These are phyloP conservation scores for Cephus spinipes DNA, from an alignment of 2,888 invertebrate species.

Conservation along the genomic window DNA sequence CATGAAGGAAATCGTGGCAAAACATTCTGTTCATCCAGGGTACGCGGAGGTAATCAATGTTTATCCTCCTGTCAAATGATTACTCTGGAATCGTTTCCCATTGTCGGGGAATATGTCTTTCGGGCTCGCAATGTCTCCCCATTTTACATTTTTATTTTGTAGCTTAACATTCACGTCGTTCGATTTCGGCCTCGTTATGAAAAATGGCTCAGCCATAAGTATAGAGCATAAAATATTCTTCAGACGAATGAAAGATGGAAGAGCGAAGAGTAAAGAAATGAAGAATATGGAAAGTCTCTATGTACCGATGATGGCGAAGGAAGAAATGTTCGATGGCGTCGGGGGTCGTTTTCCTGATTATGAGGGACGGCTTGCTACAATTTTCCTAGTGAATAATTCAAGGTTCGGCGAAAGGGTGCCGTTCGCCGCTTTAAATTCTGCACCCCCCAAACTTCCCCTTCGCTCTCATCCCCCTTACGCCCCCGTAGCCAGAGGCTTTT, in stretches of 20 bases:
- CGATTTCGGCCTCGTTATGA: neutral
- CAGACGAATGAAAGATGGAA: neutral
- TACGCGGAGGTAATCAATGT: neutral
- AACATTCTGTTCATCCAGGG: neutral
- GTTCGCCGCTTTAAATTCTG: constrained; percentile 55
- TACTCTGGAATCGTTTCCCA: neutral
- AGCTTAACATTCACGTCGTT: neutral
- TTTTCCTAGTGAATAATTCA: constrained; percentile 57
- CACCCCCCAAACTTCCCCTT: constrained; percentile 40
- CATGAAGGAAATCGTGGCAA: constrained; percentile 29
- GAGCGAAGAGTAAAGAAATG: neutral
- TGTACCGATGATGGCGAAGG: neutral
- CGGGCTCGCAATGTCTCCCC: too few relatives aligned
- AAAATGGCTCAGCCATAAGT: neutral
- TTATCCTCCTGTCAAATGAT: neutral
- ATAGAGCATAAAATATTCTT: neutral
- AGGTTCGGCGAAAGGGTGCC: constrained; percentile 50
- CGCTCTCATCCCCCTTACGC: constrained; percentile 25
- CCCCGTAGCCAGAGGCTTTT: constrained; percentile 53
- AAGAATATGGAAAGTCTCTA: neutral
- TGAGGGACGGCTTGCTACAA: constrained; percentile 45
- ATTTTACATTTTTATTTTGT: too few relatives aligned
- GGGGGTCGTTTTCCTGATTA: constrained; percentile 33
- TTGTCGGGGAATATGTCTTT: too few relatives aligned
- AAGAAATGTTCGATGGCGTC: neutral